These are phyloP conservation scores for Linepithema humile DNA, from an alignment of 1,140 invertebrate genomes.

Conservation along the genomic window DNA sequence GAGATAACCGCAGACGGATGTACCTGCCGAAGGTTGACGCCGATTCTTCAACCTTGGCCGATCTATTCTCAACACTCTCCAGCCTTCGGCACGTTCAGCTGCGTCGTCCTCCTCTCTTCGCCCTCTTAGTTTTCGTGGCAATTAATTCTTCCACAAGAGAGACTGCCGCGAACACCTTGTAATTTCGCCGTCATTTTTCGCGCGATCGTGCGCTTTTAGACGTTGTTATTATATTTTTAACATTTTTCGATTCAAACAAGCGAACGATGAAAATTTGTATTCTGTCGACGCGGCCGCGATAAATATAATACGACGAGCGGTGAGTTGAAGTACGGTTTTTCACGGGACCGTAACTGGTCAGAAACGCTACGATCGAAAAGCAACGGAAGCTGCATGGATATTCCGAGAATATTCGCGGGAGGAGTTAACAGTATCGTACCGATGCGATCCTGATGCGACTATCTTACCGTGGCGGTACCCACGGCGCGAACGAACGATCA, in stretches of 20 bases:
- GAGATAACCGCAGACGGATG: conserved; percentile 21
- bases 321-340: too few species aligned
- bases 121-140: conserved; percentile 31
- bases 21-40: conserved; percentile 27
- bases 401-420: conserved; percentile 44
- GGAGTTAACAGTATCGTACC: conserved; percentile 64
- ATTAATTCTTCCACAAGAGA: not conserved
- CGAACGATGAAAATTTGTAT: too few species aligned
- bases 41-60: not conserved
- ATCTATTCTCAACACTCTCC: not conserved
- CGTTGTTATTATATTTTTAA: not conserved
- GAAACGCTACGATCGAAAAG: conserved; percentile 11
- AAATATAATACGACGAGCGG: conserved; percentile 22
- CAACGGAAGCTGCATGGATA: conserved; percentile 63
- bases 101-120: not conserved
- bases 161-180: not conserved
- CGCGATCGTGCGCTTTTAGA: not conserved
- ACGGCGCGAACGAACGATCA: conserved; percentile 63
- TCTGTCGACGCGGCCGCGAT: too few species aligned
- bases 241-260: not conserved
- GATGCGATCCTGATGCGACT: conserved; percentile 59
- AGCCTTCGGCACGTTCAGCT: not conserved
- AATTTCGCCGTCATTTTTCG: not conserved
- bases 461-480: conserved; percentile 53
- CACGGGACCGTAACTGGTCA: not conserved